A percentile compares a stretch with the other conserved stretches of the same genome.
phyloP scores from a whole-genome alignment of 2,888 invertebrate genomes.

The Leptogaster cylindrica region DNA sequence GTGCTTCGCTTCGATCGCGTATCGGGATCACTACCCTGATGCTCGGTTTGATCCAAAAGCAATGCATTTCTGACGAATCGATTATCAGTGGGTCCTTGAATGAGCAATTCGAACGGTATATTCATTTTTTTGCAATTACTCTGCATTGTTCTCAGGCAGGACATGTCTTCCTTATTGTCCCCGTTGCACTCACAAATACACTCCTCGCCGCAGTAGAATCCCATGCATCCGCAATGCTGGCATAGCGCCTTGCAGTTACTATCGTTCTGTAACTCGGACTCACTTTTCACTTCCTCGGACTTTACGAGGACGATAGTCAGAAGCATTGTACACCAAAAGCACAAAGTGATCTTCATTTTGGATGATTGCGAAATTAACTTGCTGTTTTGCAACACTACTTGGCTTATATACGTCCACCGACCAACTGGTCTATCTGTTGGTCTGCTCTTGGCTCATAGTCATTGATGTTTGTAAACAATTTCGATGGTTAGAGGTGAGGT shows the following conservation, averaged over 20 bases:
- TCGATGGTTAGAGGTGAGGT: slow-evolving; percentile 1
- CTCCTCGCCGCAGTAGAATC: slow-evolving; percentile 62
- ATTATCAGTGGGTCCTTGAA: slow-evolving; percentile 59
- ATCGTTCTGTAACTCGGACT: slow-evolving; percentile 54
- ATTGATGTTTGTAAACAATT: slow-evolving; percentile 27
- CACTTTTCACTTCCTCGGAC: slow-evolving; percentile 44
- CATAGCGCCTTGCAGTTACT: slow-evolving; percentile 58
- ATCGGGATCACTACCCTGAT: neutral
- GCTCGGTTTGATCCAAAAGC: slow-evolving; percentile 55
- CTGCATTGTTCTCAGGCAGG: slow-evolving; percentile 58
- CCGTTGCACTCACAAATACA: slow-evolving; percentile 61
- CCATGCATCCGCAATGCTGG: slow-evolving; percentile 58
- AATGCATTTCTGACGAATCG: slow-evolving; percentile 57
- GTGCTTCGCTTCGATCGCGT: slow-evolving; percentile 54
- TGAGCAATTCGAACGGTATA: slow-evolving; percentile 58
- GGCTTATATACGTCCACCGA: neutral
- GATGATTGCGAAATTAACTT: slow-evolving; percentile 15
- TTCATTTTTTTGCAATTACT: slow-evolving; percentile 53
- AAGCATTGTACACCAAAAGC: slow-evolving; percentile 8
- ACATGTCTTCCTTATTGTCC: slow-evolving; percentile 54
- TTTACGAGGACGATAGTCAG: slow-evolving; percentile 1
- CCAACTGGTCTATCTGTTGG: neutral
- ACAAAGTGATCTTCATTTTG: slow-evolving; percentile 22
- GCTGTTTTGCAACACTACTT: neutral
- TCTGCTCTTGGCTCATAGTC: neutral